These are phyloP conservation scores for Poeciliopsis turneri DNA, from an alignment of 2,797 vertebrate genomes.

Conservation along the genomic window DNA sequence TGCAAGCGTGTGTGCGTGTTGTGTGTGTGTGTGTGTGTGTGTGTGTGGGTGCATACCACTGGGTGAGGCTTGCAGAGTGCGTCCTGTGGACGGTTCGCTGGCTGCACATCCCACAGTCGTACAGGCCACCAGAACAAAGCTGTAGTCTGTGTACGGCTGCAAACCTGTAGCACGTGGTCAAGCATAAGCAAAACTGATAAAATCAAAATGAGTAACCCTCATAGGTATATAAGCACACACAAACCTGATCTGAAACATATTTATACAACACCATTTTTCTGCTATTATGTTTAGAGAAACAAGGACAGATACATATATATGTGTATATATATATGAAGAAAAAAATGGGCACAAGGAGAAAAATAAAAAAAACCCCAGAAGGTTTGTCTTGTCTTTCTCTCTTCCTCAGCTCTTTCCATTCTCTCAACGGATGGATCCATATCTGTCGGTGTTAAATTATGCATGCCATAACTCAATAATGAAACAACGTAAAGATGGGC, in stretches of 20 bases:
- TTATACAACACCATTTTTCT: not conserved
- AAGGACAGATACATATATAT: not conserved
- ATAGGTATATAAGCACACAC: not conserved
- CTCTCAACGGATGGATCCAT: slow-evolving; percentile 80
- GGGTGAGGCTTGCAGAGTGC: slow-evolving; percentile 88
- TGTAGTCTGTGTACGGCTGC: slow-evolving; percentile 87
- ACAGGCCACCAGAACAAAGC: slow-evolving; percentile 87
- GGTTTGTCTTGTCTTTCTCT: slow-evolving; percentile 36
- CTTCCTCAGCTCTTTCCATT: slow-evolving; percentile 65
- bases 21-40: not conserved
- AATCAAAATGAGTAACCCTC: not conserved
- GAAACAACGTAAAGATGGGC: slow-evolving; percentile 80
- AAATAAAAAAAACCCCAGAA: slow-evolving; percentile 23
- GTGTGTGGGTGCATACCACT: slow-evolving; percentile 78
- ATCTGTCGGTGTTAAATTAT: slow-evolving; percentile 81
- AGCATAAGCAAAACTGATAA: not conserved
- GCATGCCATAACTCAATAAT: slow-evolving; percentile 83
- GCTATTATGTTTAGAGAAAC: not conserved
- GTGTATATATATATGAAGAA: not conserved
- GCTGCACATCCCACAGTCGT: slow-evolving; percentile 87
- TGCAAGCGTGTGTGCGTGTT: not conserved
- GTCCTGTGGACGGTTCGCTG: slow-evolving; percentile 85
- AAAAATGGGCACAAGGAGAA: slow-evolving; percentile 24
- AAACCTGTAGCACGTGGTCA: slow-evolving; percentile 78
- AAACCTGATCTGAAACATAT: not conserved